Percentiles rank a stretch among this genome's conserved stretches.
These are phyloP conservation scores for Oncorhynchus tshawytscha DNA, from an alignment of 2,113 vertebrate genomes.

Conservation along the genomic window DNA sequence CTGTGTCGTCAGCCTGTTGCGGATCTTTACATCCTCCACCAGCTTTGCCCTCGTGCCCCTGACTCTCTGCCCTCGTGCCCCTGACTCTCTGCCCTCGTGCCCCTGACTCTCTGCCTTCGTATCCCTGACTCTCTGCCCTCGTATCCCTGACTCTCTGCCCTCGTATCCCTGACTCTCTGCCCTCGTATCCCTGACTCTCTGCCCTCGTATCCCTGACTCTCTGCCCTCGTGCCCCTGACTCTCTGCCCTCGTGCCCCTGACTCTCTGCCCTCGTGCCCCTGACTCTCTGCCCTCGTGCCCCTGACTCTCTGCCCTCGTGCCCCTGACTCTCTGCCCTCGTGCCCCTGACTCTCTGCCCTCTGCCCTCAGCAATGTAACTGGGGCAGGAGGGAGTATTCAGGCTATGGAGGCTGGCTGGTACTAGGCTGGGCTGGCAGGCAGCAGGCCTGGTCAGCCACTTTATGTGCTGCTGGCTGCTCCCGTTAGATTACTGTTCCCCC, in stretches of 20 bases:
- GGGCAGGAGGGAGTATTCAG: too few relatives aligned
- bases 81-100: constrained; percentile 23
- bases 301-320: constrained; percentile 22
- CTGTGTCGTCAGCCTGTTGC: constrained; percentile 67
- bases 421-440: too few relatives aligned
- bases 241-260: constrained; percentile 23
- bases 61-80: constrained; percentile 16
- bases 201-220: constrained; percentile 25
- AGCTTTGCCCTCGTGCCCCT: constrained; percentile 60
- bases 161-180: constrained; percentile 27
- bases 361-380: constrained; percentile 13
- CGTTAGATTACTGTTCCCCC: not conserved
- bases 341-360: constrained; percentile 44
- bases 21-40: constrained; percentile 67
- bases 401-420: too few relatives aligned
- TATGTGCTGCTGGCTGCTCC: not conserved
- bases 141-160: constrained; percentile 28
- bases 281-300: constrained; percentile 25
- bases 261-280: constrained; percentile 23
- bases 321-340: constrained; percentile 21
- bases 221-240: constrained; percentile 26
- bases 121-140: constrained; percentile 26
- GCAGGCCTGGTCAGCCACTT: not conserved
- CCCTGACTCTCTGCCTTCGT: constrained; percentile 19
- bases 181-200: constrained; percentile 26